These are phyloP conservation scores for Drosophila mimetica DNA, from an alignment of 2,888 invertebrate species.

Conservation along the genomic window DNA sequence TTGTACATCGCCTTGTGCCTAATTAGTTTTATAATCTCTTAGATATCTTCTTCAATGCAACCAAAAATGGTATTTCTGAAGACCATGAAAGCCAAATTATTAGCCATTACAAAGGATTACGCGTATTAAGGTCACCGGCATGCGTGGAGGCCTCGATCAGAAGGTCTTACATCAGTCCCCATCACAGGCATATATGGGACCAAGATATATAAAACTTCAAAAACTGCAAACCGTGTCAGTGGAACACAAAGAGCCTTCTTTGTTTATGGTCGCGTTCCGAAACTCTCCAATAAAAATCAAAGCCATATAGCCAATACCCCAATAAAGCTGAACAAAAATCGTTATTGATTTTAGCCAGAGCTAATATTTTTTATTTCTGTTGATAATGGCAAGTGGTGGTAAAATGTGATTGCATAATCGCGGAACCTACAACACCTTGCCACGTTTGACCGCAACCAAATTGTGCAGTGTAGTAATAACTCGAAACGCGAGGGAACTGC, in stretches of 20 bases:
- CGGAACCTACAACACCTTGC: slow-evolving; percentile 44
- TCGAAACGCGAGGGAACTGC: slow-evolving; percentile 30
- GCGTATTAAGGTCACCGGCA: slow-evolving; percentile 46
- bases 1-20: too few relatives aligned
- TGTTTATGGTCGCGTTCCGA: slow-evolving; percentile 33
- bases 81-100: slow-evolving; percentile 3
- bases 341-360: slow-evolving; percentile 56
- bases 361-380: slow-evolving; percentile 55
- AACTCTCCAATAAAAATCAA: slow-evolving; percentile 55
- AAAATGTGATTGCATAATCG: slow-evolving; percentile 42
- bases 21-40: too few relatives aligned
- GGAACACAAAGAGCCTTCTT: slow-evolving; percentile 38
- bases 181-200: slow-evolving; percentile 8
- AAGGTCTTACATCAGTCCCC: slow-evolving; percentile 27
- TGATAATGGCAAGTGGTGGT: slow-evolving; percentile 57
- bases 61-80: too few relatives aligned
- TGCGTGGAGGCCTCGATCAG: slow-evolving; percentile 17
- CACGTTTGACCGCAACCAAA: slow-evolving; percentile 56
- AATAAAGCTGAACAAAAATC: slow-evolving; percentile 40
- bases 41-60: too few relatives aligned
- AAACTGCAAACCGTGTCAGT: slow-evolving; percentile 52
- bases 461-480: slow-evolving; percentile 31
- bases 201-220: slow-evolving; percentile 42
- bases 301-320: slow-evolving; percentile 39
- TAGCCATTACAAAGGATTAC: slow-evolving; percentile 22